A percentile compares a stretch with the other conserved stretches of the same genome.
Conservation (phyloP, 1,140 invertebrate genomes). For the Eumaeus atala region DNA sequence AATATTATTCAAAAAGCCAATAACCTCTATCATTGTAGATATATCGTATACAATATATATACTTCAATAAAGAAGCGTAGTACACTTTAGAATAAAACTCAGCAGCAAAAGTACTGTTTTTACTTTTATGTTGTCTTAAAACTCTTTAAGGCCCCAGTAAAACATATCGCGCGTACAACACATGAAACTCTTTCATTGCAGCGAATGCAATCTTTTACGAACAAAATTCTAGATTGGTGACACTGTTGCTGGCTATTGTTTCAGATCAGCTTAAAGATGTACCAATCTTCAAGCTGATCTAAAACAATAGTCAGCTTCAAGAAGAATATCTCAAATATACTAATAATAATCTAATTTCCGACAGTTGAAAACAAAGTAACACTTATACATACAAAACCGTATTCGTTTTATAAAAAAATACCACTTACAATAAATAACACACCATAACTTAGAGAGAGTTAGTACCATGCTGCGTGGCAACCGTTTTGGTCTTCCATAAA, state of each 20-base stretch:
- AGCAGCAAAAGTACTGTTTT: conserved; percentile 4
- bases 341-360: too few species aligned
- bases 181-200: conserved; percentile 9
- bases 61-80: conserved; percentile 1
- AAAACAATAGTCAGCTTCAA: background rate
- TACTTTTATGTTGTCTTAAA: conserved; percentile 10
- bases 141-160: conserved; percentile 9
- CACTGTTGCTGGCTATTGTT: too few species aligned
- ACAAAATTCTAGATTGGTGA: conserved; percentile 5
- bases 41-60: background rate
- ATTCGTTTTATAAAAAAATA: too few species aligned
- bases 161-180: conserved; percentile 9
- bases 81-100: conserved; percentile 7
- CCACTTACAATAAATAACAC: too few species aligned
- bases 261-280: too few species aligned
- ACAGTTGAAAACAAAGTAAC: too few species aligned
- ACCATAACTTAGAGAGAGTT: too few species aligned
- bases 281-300: background rate
- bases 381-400: too few species aligned
- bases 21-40: background rate
- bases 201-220: conserved; percentile 3
- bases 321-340: too few species aligned
- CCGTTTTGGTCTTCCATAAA: too few species aligned
- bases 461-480: too few species aligned
- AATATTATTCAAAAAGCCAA: background rate